Base-by-base conservation (phyloP, 1,140 invertebrate species). In the Sipha flava region DNA sequence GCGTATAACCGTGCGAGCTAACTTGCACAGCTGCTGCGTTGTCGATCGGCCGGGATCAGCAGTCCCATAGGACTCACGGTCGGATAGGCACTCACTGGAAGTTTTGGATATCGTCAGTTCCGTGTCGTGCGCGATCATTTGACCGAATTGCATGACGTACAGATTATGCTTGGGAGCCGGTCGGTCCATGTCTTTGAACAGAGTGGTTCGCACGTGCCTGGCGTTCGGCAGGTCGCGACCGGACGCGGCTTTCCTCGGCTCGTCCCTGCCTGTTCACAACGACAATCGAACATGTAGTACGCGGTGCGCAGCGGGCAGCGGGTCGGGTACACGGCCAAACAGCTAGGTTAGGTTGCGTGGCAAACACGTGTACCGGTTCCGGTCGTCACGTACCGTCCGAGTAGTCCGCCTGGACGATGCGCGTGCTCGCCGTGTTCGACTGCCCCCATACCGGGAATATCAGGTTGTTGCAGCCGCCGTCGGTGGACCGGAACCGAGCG, bases 391-490 rank as follows among this genome's bases (percentile, higher is more conserved):
- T 86, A 93, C 92, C 92, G 85, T 96, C 94, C 12, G 88, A 90
- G 85, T 95, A 96, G 82, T 90, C 91, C 1, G 94, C 89, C 9
- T 91, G 91, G 12, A 96, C 83, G 0, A 98, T 87, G 79, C 96
- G 89, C 9, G 89, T 88, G 81, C 96, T 91, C 47, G 90, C 88
- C 1, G 91, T 92, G 81, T 90, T 89, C 0, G 93, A 89, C 80
- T 89, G 89, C 5, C 95, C 95, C 87, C 90, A 90, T 0, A 86
- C 87, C 0, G 93, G 91, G 82, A 91, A 89, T 26, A 87, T 83
- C 9, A 93, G 83, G 85, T 96, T 95, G 84, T 96, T 97, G 84
- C 95, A 97, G 1, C 92, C 90, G 0, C 94, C 95, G 84, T 96
- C 94, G 62, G 91, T 89, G 1, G 90, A 89, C 31, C 94, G 87